A percentile compares a stretch with the other conserved stretches of the same genome.
Conservation (phyloP, 2,113 vertebrate species). For the Myrmecophaga tridactyla region DNA sequence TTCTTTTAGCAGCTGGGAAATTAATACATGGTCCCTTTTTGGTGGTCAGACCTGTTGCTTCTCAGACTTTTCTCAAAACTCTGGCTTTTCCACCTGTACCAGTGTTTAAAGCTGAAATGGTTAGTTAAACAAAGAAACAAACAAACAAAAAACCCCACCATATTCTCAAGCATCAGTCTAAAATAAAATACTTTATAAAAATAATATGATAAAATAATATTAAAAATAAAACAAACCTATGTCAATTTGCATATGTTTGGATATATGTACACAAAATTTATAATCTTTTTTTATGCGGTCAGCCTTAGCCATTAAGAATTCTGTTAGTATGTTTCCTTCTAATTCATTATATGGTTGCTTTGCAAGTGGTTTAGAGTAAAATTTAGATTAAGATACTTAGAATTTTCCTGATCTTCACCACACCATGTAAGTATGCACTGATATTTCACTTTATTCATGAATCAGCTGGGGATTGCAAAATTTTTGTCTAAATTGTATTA, state of each 20-base stretch:
- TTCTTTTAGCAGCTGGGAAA: no score
- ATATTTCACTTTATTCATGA: not conserved
- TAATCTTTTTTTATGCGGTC: not conserved
- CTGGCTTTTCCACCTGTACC: not conserved
- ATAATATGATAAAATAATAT: not conserved
- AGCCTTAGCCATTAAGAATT: not conserved
- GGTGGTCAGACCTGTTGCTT: not conserved
- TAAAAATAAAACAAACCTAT: not conserved
- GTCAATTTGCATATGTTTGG: not conserved
- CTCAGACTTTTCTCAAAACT: not conserved
- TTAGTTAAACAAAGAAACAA: no score
- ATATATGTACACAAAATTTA: not conserved
- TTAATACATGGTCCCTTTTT: not conserved
- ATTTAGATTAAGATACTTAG: not conserved
- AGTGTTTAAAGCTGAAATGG: not conserved
- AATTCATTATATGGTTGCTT: not conserved
- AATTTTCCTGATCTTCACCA: not conserved
- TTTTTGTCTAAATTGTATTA: slow-evolving; percentile 12
- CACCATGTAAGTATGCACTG: not conserved
- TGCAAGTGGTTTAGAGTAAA: not conserved
- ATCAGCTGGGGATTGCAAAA: not conserved
- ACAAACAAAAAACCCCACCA: not conserved
- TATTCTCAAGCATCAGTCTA: not conserved
- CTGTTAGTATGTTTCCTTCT: not conserved
- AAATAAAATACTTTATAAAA: not conserved